A percentile compares a stretch with the other conserved stretches of the same genome.
phyloP scores from a whole-genome alignment of 2,888 invertebrate genomes.

The Lycocerus yunnanus region DNA sequence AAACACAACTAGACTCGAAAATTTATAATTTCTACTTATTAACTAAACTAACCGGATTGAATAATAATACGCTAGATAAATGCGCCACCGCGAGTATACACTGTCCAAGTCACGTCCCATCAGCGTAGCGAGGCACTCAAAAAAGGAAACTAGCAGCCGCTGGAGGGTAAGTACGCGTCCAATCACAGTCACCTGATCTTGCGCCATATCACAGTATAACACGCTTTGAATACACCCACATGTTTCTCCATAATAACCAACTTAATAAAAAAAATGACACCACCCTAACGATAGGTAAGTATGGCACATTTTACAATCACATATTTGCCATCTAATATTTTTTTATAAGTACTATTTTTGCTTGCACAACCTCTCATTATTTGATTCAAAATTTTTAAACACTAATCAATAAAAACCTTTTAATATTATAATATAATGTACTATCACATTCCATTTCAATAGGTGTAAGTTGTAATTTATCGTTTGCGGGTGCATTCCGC shows the following conservation, averaged over 20 bases:
- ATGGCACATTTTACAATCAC: neutral
- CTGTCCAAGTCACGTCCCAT: conserved; percentile 54
- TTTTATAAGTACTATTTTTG: neutral
- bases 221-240: conserved; percentile 50
- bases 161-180: conserved; percentile 56
- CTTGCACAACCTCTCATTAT: neutral
- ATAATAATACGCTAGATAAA: conserved; percentile 41
- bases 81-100: conserved; percentile 41
- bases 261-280: neutral
- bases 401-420: neutral
- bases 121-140: conserved; percentile 57
- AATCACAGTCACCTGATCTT: conserved; percentile 57
- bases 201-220: conserved; percentile 58
- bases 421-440: neutral
- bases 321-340: neutral
- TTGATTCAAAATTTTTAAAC: neutral
- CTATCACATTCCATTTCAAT: neutral
- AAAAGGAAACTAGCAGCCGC: conserved; percentile 55
- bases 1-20: conserved; percentile 29
- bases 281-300: neutral
- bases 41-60: conserved; percentile 53
- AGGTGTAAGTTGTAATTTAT: neutral
- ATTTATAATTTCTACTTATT: conserved; percentile 43
- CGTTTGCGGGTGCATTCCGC: neutral
- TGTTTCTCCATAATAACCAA: conserved; percentile 34